Evolutionary conservation across 2,113 vertebrate species (phyloP).

Genomic region (Eira barbara): DNA sequence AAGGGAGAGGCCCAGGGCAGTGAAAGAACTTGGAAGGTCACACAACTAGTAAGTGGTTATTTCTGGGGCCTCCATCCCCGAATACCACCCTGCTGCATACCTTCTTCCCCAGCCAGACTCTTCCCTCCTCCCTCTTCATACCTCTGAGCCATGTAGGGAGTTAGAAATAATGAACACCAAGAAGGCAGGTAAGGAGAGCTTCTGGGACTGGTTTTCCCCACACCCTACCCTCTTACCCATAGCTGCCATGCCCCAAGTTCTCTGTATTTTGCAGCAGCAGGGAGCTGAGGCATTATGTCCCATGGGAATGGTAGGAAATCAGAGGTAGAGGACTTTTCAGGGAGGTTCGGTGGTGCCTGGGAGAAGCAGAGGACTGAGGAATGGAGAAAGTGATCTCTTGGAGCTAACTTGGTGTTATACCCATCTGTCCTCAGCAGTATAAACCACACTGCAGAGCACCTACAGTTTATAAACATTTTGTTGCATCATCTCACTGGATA

Average conservation of each 20-base stretch:
- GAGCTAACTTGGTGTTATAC: not conserved
- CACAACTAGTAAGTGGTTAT: not conserved
- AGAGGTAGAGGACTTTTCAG: not conserved
- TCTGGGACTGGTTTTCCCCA: not conserved
- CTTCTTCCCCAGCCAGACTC: not conserved
- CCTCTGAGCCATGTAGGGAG: not conserved
- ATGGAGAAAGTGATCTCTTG: not conserved
- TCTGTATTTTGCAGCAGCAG: constrained; percentile 19
- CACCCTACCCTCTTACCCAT: not conserved
- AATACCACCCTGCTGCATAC: not conserved
- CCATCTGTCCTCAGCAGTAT: not conserved
- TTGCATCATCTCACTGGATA: not conserved
- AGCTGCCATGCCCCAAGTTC: not conserved
- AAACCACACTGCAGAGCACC: not conserved
- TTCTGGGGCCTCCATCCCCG: not conserved
- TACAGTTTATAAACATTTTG: not conserved
- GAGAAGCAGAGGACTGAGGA: not conserved
- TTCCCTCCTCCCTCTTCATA: not conserved
- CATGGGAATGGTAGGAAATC: not conserved
- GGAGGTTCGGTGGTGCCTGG: not conserved
- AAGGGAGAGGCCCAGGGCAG: not conserved
- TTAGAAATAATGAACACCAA: not conserved
- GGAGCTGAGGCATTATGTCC: not conserved
- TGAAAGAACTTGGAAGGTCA: not conserved
- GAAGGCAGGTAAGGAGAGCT: not conserved